Percentiles rank a stretch among this genome's conserved stretches.
Evolutionary conservation across 2,113 vertebrate genomes (phyloP).

Genomic region (Passer domesticus): DNA sequence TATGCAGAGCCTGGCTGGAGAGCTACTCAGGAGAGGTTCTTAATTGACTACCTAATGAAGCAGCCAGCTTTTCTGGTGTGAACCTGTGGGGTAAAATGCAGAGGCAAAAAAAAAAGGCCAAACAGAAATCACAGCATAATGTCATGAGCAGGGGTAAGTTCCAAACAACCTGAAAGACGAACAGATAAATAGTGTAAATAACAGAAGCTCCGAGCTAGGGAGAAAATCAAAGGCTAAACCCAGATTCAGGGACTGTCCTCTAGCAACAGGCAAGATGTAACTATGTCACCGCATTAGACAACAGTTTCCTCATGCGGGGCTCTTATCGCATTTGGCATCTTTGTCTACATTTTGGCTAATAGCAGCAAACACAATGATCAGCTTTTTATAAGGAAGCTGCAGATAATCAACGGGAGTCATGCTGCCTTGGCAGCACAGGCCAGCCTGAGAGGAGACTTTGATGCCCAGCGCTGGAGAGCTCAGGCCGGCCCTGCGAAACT

Average conservation of each 20-base stretch:
- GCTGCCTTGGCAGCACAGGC: constrained; percentile 4
- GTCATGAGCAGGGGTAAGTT: neutral
- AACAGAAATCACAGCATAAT: neutral
- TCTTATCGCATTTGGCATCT: constrained; percentile 19
- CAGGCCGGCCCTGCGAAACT: neutral
- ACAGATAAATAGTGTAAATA: constrained; percentile 47
- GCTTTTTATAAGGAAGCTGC: constrained; percentile 40
- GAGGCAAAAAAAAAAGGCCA: neutral
- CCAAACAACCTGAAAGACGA: neutral
- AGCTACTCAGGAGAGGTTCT: constrained; percentile 45
- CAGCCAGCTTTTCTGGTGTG: constrained; percentile 43
- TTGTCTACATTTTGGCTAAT: constrained; percentile 43
- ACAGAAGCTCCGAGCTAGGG: neutral
- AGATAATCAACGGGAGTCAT: neutral
- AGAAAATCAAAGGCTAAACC: constrained; percentile 54
- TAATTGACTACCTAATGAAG: constrained; percentile 64
- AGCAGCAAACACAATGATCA: constrained; percentile 35
- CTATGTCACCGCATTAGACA: constrained; percentile 37
- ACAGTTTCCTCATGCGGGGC: neutral
- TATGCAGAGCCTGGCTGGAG: constrained; percentile 60
- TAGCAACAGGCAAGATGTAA: constrained; percentile 38
- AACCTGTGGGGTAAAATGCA: constrained; percentile 29
- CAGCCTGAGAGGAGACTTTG: constrained; percentile 34
- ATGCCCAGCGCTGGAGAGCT: neutral
- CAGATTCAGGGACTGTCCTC: constrained; percentile 52